phyloP scores from a whole-genome alignment of 2,888 invertebrate genomes.

The Choristoneura rosaceana region DNA sequence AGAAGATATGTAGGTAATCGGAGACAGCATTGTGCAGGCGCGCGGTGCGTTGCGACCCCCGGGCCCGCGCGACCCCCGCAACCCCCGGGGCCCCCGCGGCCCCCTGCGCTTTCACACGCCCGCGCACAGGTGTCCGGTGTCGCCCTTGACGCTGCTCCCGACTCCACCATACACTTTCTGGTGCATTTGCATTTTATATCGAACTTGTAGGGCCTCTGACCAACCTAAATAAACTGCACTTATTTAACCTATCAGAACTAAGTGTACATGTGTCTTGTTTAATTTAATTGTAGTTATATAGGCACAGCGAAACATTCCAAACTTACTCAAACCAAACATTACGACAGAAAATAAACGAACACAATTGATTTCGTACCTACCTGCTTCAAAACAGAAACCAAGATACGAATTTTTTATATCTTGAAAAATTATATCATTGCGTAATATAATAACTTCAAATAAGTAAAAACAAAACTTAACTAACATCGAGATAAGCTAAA shows the following conservation, averaged over 20 bases:
- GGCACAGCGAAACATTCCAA: neutral
- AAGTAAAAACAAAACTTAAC: slow-evolving; percentile 78
- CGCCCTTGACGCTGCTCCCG: slow-evolving; percentile 80
- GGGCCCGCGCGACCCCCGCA: slow-evolving; percentile 48
- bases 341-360: neutral
- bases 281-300: neutral
- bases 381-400: slow-evolving; percentile 2
- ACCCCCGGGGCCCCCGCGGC: no score
- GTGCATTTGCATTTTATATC: slow-evolving; percentile 38
- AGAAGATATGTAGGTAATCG: slow-evolving; percentile 80
- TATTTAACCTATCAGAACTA: neutral
- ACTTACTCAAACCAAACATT: neutral
- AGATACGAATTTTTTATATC: slow-evolving; percentile 56
- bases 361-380: neutral
- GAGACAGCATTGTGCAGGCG: slow-evolving; percentile 82
- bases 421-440: slow-evolving; percentile 70
- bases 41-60: slow-evolving; percentile 78
- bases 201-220: slow-evolving; percentile 2
- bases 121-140: slow-evolving; percentile 82
- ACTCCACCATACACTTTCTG: slow-evolving; percentile 64
- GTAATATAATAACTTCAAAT: slow-evolving; percentile 73
- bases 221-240: neutral
- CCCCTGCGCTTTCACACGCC: slow-evolving; percentile 78
- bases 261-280: neutral
- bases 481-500: slow-evolving; percentile 82